Evolutionary conservation across 2,113 vertebrate species (phyloP).

Genomic region (Scortum barcoo): DNA sequence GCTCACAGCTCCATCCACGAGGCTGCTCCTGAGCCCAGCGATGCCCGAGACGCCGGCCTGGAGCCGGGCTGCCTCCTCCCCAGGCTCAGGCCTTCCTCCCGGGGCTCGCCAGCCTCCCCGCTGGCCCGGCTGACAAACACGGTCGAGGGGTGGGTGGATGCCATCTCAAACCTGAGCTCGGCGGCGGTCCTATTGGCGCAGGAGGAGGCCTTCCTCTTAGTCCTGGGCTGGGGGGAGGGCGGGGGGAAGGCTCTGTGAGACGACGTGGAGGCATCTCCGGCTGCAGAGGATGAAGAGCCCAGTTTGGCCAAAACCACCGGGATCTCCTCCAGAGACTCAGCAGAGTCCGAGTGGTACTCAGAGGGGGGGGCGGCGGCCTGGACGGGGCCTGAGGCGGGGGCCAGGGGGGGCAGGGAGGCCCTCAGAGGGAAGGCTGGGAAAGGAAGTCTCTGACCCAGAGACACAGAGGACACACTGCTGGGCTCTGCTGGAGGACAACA

Average conservation of each 20-base stretch:
- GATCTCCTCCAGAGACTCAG: conserved; percentile 93
- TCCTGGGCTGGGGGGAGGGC: conserved; percentile 75
- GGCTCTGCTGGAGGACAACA: conserved; percentile 47
- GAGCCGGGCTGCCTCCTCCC: conserved; percentile 32
- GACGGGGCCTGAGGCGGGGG: conserved; percentile 50
- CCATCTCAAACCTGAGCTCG: conserved; percentile 82
- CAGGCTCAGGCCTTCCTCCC: conserved; percentile 47
- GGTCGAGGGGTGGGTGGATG: conserved; percentile 71
- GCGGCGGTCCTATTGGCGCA: conserved; percentile 5
- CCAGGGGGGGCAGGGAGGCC: conserved; percentile 69
- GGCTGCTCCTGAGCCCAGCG: conserved; percentile 5
- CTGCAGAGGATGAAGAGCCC: conserved; percentile 81
- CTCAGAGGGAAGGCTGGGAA: conserved; percentile 83
- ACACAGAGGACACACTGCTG: conserved; percentile 64
- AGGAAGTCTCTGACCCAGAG: conserved; percentile 78
- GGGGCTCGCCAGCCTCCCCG: conserved; percentile 65
- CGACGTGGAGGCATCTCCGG: conserved; percentile 28
- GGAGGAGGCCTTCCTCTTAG: conserved; percentile 80
- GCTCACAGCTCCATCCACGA: conserved; percentile 51
- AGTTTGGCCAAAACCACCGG: conserved; percentile 89
- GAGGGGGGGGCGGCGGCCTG: conserved; percentile 83
- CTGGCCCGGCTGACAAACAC: conserved; percentile 90
- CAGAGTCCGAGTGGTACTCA: conserved; percentile 90
- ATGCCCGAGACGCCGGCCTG: conserved; percentile 42
- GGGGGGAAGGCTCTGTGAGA: conserved; percentile 40